Evolutionary conservation across 2,888 invertebrate species (phyloP), one percentile per base, ranked within the genome.

Genomic region (Capitulum mitella): DNA sequence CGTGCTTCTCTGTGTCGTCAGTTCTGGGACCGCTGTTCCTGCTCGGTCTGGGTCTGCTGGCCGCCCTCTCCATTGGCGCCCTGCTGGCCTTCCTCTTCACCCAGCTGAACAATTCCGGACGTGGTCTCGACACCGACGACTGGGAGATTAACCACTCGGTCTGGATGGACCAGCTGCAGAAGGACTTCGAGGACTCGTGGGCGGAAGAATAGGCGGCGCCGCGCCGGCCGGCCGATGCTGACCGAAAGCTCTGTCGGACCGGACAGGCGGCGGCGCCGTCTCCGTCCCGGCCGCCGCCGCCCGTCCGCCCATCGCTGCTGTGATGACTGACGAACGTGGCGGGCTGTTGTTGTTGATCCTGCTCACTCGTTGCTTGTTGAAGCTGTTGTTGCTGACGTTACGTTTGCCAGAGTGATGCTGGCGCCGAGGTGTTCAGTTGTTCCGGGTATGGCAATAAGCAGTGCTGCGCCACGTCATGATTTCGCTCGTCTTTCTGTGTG

Each of bases 111-210:
- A 70, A 22, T 40, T 70, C 70, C 10, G 70, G 70, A 37, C 70
- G 70, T 40, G 70, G 70, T 14, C 70, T 70, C 37, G 70, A 70
- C 70, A 70, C 6, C 40, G 70, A 70, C 70, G 70, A 70, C 37
- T 70, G 70, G 70, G 70, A 70, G 70, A 37, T 70, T 22, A 37
- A 70, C 37, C 70, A 70, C 70, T 70, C 70, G 22, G 70, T 70
- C 70, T 70, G 70, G 70, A 70, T 70, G 70, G 70, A 70, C 70
- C 70, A 70, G 40, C 40, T 70, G 70, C 37, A 70, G 70, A 70
- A 70, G 70, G 70, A 70, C 70, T 70, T 70, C 40, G 70, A 70
- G 70, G 70, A 70, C 26, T 70, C 70, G 26, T 70, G 70, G 70
- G 34, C 70, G 1, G 26, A 40, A 26, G 70, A 70, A 16, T 70